Percentiles rank a stretch among this genome's conserved stretches.
Conservation (phyloP, 2,797 vertebrate species). For the Tadarida brasiliensis region DNA sequence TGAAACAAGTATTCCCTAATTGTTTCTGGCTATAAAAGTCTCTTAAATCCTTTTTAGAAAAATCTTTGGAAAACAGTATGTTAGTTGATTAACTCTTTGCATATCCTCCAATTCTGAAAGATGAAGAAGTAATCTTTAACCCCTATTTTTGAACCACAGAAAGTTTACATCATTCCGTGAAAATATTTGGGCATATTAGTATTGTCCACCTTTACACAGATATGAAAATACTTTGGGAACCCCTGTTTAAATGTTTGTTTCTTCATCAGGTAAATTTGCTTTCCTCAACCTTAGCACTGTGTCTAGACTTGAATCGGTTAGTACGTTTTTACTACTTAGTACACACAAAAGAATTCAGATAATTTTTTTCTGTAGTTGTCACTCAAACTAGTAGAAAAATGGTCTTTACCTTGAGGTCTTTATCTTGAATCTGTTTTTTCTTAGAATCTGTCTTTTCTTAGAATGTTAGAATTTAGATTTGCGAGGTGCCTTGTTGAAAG, state of each 20-base stretch:
- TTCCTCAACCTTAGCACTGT: not conserved
- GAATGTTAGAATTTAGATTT: slow-evolving; percentile 5
- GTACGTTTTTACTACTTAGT: not conserved
- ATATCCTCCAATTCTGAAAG: slow-evolving; percentile 71
- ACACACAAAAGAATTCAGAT: slow-evolving; percentile 26
- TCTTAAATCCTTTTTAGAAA: slow-evolving; percentile 88
- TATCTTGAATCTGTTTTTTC: not conserved
- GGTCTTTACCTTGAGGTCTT: slow-evolving; percentile 27
- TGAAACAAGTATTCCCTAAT: slow-evolving; percentile 92
- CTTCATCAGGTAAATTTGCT: slow-evolving; percentile 41
- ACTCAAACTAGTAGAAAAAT: not conserved
- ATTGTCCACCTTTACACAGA: not conserved
- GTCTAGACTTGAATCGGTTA: slow-evolving; percentile 13
- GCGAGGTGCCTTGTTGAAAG: not conserved
- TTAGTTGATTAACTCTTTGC: slow-evolving; percentile 89
- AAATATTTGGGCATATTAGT: not conserved
- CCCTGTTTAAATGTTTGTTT: slow-evolving; percentile 9
- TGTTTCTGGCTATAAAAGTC: slow-evolving; percentile 90
- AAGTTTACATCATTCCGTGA: not conserved
- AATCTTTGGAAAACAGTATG: slow-evolving; percentile 88
- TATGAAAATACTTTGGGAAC: slow-evolving; percentile 2
- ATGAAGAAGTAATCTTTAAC: slow-evolving; percentile 46
- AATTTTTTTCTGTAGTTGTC: not conserved
- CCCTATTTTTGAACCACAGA: slow-evolving; percentile 47
- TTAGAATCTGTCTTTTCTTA: not conserved